Evolutionary conservation across 2,797 vertebrate genomes (phyloP).

Genomic region (Microctenopoma lineatum): DNA sequence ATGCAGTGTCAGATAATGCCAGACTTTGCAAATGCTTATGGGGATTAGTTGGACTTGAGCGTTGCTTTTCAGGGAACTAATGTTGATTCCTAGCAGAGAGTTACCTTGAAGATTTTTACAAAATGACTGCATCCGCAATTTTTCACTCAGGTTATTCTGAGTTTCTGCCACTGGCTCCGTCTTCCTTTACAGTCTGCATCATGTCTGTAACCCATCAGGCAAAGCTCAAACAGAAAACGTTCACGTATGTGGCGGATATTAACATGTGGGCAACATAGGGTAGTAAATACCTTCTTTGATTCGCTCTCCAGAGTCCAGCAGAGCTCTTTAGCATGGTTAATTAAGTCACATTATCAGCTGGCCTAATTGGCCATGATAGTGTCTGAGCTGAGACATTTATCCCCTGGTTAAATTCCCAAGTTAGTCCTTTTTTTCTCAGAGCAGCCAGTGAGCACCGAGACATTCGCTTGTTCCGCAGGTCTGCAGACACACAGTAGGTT

Average conservation of each 20-base stretch:
- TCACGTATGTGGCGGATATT: not conserved
- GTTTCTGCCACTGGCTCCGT: not conserved
- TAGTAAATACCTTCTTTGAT: slow-evolving; percentile 1
- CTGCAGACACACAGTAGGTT: not conserved
- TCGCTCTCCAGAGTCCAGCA: slow-evolving; percentile 7
- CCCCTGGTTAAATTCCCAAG: slow-evolving; percentile 39
- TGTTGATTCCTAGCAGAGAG: slow-evolving; percentile 42
- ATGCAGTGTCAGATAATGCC: slow-evolving; percentile 57
- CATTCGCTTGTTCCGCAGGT: slow-evolving; percentile 4
- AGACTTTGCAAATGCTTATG: slow-evolving; percentile 57
- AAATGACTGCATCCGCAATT: slow-evolving; percentile 9
- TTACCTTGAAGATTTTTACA: slow-evolving; percentile 34
- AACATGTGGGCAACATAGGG: not conserved
- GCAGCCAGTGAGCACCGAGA: slow-evolving; percentile 3
- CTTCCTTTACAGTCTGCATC: not conserved
- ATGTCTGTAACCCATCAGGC: not conserved
- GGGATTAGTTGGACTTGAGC: slow-evolving; percentile 57
- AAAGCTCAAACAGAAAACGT: not conserved
- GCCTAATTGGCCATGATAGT: slow-evolving; percentile 76
- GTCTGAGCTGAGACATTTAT: slow-evolving; percentile 63
- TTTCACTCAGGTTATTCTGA: slow-evolving; percentile 10
- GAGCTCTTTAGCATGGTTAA: slow-evolving; percentile 59
- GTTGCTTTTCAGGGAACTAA: slow-evolving; percentile 50
- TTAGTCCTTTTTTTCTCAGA: slow-evolving; percentile 40
- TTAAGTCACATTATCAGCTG: slow-evolving; percentile 74